A percentile compares a stretch with the other conserved stretches of the same genome.
Conservation (phyloP, 2,888 invertebrate genomes). For the Parapristionchus giblindavisi region DNA sequence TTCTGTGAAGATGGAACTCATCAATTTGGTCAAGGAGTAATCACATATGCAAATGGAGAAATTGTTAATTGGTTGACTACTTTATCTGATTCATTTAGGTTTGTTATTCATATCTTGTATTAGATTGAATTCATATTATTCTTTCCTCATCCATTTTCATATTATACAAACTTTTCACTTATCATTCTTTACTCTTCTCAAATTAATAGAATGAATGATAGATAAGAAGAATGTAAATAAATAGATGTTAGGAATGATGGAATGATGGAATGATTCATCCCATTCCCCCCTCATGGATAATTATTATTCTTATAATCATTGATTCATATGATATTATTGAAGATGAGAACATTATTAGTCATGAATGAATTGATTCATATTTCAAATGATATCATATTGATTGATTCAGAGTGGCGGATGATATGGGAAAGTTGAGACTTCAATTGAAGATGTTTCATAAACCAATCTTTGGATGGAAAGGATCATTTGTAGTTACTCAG, state of each 20-base stretch:
- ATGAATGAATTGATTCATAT: constrained; percentile 5
- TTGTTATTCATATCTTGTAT: neutral
- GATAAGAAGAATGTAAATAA: neutral
- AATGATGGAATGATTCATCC: too few species aligned
- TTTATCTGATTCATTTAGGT: constrained; percentile 82
- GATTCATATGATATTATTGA: too few species aligned
- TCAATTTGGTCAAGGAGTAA: constrained; percentile 86
- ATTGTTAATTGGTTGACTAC: constrained; percentile 96
- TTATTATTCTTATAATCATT: constrained; percentile 90
- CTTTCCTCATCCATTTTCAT: constrained; percentile 3
- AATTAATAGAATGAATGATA: neutral
- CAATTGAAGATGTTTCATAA: constrained; percentile 93
- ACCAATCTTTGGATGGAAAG: constrained; percentile 96
- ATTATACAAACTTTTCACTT: neutral
- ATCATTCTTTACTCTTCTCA: neutral
- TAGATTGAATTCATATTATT: neutral
- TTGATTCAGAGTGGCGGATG: constrained; percentile 89
- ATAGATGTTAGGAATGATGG: neutral
- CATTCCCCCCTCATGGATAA: constrained; percentile 80
- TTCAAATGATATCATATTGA: neutral
- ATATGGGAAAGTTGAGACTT: constrained; percentile 92
- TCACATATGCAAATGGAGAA: constrained; percentile 87
- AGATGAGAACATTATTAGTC: neutral
- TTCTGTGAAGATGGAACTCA: constrained; percentile 93
- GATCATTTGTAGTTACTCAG: constrained; percentile 95